Evolutionary conservation across 2,113 vertebrate species (phyloP).

Genomic region (Apistogramma diplotaenia): DNA sequence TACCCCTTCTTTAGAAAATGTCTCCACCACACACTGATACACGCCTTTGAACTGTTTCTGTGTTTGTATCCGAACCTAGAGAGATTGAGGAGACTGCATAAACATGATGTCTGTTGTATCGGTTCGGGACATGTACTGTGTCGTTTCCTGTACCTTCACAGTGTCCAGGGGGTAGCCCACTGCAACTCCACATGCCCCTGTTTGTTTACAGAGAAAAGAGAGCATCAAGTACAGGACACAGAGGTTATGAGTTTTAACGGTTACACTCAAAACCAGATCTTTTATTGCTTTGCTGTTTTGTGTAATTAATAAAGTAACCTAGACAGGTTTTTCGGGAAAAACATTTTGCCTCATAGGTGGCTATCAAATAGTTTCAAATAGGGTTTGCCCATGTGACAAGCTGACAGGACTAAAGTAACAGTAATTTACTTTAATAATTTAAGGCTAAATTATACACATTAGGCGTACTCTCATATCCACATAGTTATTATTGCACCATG

Average conservation of each 20-base stretch:
- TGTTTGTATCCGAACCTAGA: constrained; percentile 71
- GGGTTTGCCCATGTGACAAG: neutral
- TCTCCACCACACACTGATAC: constrained; percentile 56
- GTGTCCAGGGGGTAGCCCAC: constrained; percentile 73
- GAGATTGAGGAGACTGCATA: neutral
- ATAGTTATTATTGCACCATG: neutral
- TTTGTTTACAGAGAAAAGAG: constrained; percentile 9
- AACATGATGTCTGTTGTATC: neutral
- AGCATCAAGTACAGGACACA: constrained; percentile 9
- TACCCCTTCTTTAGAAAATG: constrained; percentile 71
- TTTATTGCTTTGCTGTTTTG: neutral
- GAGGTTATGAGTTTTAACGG: neutral
- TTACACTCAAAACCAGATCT: neutral
- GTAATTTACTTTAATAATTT: neutral
- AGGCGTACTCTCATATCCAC: neutral
- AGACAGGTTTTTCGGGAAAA: neutral
- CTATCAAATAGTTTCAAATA: neutral
- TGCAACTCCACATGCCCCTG: constrained; percentile 68
- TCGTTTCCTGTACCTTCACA: constrained; percentile 52
- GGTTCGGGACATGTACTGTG: neutral
- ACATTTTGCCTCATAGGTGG: neutral
- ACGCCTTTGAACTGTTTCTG: constrained; percentile 70
- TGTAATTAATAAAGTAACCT: neutral
- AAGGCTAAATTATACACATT: neutral
- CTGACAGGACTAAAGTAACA: neutral